Base-by-base conservation (phyloP, 2,797 vertebrate species). In the Alectoris magna region DNA sequence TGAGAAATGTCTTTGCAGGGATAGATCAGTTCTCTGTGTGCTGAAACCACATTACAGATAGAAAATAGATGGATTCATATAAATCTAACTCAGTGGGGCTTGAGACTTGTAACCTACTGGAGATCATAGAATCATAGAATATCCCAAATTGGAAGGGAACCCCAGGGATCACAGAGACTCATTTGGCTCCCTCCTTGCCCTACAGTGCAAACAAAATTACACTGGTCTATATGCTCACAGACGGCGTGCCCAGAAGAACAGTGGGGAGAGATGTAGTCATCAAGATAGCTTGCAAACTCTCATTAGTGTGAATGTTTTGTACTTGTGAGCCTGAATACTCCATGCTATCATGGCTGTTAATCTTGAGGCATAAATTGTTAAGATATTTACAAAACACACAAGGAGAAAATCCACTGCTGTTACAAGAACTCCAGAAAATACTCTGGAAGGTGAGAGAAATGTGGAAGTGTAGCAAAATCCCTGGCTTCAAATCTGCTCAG, bases 21-120 rank as follows among this genome's bases (percentile, higher is more conserved):
- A 29, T 1, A 69, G 19, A 64, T 70, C 29, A 80, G 4, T 1
- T 46, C 6, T 58, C 41, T 48, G 0, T 23, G 14, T 2, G 5
- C 14, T 38, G n/a, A 74, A 79, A 68, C 22, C 34, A 4, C 10
- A 19, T 22, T 5, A 5, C 46, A 23, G 49, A 44, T 6, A 76
- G 36, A 69, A 84, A 67, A 16, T 1, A 8, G 9, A 1, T 13
- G 27, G 49, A 23, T 70, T 48, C 48, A 62, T 60, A 55, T 4
- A 15, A 71, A 43, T 39, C 8, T 14, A 31, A 29, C 3, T 64
- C 15, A 12, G 12, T 8, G 3, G 27, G 14, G 9, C 24, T 41
- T n/a, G 16, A 73, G 24, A 0, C 3, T 5, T 21, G 64, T 11
- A 64, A 81, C 36, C 14, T 38, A 5, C 39, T 24, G 44, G 14